Evolutionary conservation across 1,140 invertebrate genomes (phyloP), one percentile per base, ranked within the genome.

Genomic region (Diprion similis): DNA sequence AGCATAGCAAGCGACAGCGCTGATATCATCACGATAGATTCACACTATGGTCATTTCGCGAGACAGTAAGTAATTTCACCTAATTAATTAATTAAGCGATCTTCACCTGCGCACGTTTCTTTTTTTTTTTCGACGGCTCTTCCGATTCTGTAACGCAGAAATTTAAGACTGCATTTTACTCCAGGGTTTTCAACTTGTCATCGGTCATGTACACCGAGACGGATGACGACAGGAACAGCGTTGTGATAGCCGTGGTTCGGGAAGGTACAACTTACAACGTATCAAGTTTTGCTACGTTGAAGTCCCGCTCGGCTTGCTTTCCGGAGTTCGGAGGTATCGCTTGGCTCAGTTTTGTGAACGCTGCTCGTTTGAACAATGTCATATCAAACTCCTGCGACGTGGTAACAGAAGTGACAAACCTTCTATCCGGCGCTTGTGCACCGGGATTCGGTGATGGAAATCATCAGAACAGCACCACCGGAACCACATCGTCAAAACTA

Each of bases 41-140:
- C 93, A 0, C 93, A 94, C 78, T 92, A 92, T 76, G 92, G 93
- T 66, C 94, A 91, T 78, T 83, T 92, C 45, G 92, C 92, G n/a
- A 91, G 93, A 81, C 86, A 90, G 90, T 94, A 87, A 89, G 87
- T 87, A 4, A 37, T 37, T 37, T 9, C 72, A 11, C 65, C 11
- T 3, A 13, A 73, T 71, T 4, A 1, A 6, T 3, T 37, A 4
- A 73, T 37, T 24, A 71, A 46, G 46, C 11, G 8, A 37, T 37
- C 24, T 6, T 37, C 1, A 37, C 24, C 24, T 6, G 24, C 10
- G 45, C 45, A 66, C 68, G 66, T 68, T 59, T 18, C 72, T 65
- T 73, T 73, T 51, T 47, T 19, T 72, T 72, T 71, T 76, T 11
- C 46, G 6, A 37, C 24, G 24, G 2, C 24, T 37, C 2, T 0